Conservation (phyloP, 2,888 invertebrate genomes). For the Drosophila cognata region DNA sequence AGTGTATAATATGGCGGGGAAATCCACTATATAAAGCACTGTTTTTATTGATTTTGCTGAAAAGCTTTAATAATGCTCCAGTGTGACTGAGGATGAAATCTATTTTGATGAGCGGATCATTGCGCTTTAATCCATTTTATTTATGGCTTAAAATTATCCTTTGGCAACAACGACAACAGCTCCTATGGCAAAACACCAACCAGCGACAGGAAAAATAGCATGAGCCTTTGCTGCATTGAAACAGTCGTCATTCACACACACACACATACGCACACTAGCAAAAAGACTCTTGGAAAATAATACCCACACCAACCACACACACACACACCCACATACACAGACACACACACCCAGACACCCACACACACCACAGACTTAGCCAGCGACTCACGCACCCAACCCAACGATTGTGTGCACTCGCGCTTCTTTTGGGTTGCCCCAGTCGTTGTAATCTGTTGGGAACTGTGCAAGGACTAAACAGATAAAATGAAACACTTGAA, state of each 20-base stretch:
- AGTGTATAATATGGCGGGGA: constrained; percentile 35
- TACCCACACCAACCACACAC: constrained; percentile 16
- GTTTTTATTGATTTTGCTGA: constrained; percentile 56
- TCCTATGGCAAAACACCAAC: constrained; percentile 35
- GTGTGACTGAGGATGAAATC: constrained; percentile 57
- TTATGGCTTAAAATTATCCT: constrained; percentile 81
- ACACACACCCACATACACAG: constrained; percentile 18
- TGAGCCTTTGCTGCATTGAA: constrained; percentile 58
- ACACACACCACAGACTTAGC: constrained; percentile 28
- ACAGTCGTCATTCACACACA: constrained; percentile 60
- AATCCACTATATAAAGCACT: constrained; percentile 31
- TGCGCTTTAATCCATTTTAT: constrained; percentile 82
- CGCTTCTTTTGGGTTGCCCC: constrained; percentile 39
- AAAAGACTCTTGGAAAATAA: constrained; percentile 54
- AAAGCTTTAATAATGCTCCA: constrained; percentile 65
- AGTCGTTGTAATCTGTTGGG: constrained; percentile 51
- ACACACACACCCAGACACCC: constrained; percentile 37
- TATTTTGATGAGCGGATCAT: constrained; percentile 77
- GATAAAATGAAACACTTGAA: constrained; percentile 13
- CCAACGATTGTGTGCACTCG: constrained; percentile 26
- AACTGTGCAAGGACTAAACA: constrained; percentile 54
- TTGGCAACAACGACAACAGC: constrained; percentile 49
- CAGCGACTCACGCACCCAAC: constrained; percentile 47
- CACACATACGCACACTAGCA: constrained; percentile 26
- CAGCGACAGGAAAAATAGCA: constrained; percentile 50